These are phyloP conservation scores for Psophia crepitans DNA, from an alignment of 2,113 vertebrate species.

Conservation along the genomic window DNA sequence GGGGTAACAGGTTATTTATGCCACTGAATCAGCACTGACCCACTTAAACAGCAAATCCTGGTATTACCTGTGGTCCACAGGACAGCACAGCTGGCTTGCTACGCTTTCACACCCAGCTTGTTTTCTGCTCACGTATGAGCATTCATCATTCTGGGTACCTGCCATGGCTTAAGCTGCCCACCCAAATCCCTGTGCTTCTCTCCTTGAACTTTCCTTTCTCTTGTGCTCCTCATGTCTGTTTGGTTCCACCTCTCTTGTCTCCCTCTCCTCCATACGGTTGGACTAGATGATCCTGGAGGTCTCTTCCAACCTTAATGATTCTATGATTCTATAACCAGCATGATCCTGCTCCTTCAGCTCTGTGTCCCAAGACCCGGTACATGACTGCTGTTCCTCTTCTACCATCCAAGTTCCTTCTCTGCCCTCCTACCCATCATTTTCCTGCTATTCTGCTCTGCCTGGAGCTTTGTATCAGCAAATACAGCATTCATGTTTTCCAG, in stretches of 20 bases:
- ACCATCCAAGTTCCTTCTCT: rapidly evolving
- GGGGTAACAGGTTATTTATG: background rate
- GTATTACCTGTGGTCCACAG: background rate
- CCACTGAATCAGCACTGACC: background rate
- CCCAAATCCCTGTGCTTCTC: background rate
- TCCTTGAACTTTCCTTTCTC: background rate
- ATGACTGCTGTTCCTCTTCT: background rate
- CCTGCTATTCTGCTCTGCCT: background rate
- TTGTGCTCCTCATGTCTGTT: background rate
- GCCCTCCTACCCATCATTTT: background rate
- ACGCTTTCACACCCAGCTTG: background rate
- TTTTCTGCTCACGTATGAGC: background rate
- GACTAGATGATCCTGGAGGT: too few relatives aligned
- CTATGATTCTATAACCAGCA: too few relatives aligned
- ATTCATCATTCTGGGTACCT: background rate
- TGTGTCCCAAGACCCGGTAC: background rate
- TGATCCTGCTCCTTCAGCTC: background rate
- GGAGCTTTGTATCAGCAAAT: background rate
- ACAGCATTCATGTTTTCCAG: background rate
- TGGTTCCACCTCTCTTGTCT: background rate
- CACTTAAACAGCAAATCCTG: background rate
- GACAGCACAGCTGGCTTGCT: background rate
- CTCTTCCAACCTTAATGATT: too few relatives aligned
- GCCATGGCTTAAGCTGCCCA: background rate
- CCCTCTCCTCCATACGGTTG: background rate